Conservation (phyloP, 2,113 vertebrate genomes). For the Tyrannus savana region DNA sequence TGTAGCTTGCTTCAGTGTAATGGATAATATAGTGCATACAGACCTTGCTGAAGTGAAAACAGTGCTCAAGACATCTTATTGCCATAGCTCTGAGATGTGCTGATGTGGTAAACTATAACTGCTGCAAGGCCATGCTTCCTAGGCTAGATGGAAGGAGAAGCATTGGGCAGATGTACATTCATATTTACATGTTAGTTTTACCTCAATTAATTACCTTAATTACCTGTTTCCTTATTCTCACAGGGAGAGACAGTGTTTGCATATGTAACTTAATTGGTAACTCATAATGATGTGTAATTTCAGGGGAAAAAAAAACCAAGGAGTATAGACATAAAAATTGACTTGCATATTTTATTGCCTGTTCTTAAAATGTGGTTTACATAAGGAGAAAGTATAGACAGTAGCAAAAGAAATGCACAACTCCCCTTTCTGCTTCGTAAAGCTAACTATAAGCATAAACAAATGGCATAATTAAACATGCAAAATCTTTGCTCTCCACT, state of each 20-base stretch:
- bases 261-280: background rate
- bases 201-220: background rate
- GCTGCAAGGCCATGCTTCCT: background rate
- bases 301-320: background rate
- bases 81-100: background rate
- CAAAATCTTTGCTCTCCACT: background rate
- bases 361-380: background rate
- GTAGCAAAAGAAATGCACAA: background rate
- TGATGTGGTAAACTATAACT: background rate
- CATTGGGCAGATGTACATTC: background rate
- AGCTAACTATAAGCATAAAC: background rate
- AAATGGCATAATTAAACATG: background rate
- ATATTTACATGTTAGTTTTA: background rate
- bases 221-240: background rate
- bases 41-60: background rate
- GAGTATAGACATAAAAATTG: background rate
- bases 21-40: background rate
- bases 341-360: background rate
- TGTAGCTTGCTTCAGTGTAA: background rate
- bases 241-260: background rate
- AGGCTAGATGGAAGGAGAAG: background rate
- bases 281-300: background rate
- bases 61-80: background rate
- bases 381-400: background rate
- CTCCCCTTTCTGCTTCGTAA: background rate